phyloP scores from a whole-genome alignment of 2,888 invertebrate species.

The Chloroclysta siterata region DNA sequence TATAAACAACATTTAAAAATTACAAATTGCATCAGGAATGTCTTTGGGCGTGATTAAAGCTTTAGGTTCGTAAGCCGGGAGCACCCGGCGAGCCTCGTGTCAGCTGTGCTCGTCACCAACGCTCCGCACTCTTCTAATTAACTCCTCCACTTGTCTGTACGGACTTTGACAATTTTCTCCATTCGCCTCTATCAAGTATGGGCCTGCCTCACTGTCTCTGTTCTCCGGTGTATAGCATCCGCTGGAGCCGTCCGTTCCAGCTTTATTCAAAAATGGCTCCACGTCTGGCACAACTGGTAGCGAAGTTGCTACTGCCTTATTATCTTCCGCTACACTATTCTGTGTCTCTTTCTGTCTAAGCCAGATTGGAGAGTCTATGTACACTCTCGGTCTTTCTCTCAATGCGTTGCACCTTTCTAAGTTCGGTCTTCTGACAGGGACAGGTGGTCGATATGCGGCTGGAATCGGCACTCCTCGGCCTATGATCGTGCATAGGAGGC shows the following conservation, averaged over 20 bases:
- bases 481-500: slow-evolving; percentile 86
- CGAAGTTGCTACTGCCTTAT: slow-evolving; percentile 49
- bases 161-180: slow-evolving; percentile 74
- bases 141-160: slow-evolving; percentile 73
- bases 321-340: slow-evolving; percentile 56
- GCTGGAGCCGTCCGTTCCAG: slow-evolving; percentile 64
- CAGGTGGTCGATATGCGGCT: slow-evolving; percentile 77
- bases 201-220: slow-evolving; percentile 67
- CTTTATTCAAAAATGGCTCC: slow-evolving; percentile 71
- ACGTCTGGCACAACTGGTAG: slow-evolving; percentile 59
- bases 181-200: slow-evolving; percentile 71
- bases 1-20: slow-evolving; percentile 15
- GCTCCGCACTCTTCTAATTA: slow-evolving; percentile 73
- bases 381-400: slow-evolving; percentile 82
- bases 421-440: slow-evolving; percentile 77
- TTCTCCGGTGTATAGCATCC: slow-evolving; percentile 73
- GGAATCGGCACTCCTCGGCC: slow-evolving; percentile 81
- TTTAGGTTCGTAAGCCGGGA: slow-evolving; percentile 62
- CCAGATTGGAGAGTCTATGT: slow-evolving; percentile 87
- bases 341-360: slow-evolving; percentile 79
- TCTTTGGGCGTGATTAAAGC: slow-evolving; percentile 44
- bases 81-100: slow-evolving; percentile 75
- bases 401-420: slow-evolving; percentile 83
- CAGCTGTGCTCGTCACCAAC: slow-evolving; percentile 77
- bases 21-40: slow-evolving; percentile 42